Percentiles rank a stretch among this genome's conserved stretches.
These are phyloP conservation scores for Climacteris rufus DNA, from an alignment of 2,113 vertebrate genomes.

Conservation along the genomic window DNA sequence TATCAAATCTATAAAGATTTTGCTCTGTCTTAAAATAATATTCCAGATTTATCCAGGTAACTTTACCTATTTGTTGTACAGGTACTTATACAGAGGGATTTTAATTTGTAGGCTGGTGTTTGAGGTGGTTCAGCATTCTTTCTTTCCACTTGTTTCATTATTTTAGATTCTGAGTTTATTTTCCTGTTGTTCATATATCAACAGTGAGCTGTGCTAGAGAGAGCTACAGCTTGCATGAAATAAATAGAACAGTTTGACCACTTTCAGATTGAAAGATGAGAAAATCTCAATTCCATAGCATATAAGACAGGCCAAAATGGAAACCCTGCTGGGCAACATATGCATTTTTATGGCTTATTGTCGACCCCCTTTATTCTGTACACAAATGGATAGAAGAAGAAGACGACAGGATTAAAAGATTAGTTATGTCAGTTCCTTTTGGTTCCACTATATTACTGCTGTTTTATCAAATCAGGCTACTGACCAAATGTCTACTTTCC, in stretches of 20 bases:
- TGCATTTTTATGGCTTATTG: slow-evolving; percentile 61
- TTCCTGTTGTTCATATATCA: not conserved
- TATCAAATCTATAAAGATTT: not conserved
- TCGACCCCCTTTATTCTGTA: slow-evolving; percentile 6
- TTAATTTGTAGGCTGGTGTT: not conserved
- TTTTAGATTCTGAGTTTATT: not conserved
- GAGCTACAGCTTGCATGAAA: not conserved
- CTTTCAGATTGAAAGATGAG: not conserved
- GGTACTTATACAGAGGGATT: not conserved
- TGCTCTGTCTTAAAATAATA: not conserved
- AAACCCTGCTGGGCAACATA: slow-evolving; percentile 50
- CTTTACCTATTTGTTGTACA: not conserved
- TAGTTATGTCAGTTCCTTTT: slow-evolving; percentile 58
- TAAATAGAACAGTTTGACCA: not conserved
- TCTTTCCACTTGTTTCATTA: not conserved
- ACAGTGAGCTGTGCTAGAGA: not conserved
- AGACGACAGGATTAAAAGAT: slow-evolving; percentile 67
- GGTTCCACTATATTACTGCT: slow-evolving; percentile 51
- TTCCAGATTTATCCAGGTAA: not conserved
- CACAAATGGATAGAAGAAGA: slow-evolving; percentile 36
- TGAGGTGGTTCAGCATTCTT: not conserved
- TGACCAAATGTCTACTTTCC: slow-evolving; percentile 19
- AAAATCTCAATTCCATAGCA: slow-evolving; percentile 28
- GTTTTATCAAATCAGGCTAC: slow-evolving; percentile 42
- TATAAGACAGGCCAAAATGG: slow-evolving; percentile 2